These are phyloP conservation scores for Halocynthia aurantium DNA, from an alignment of 23 tunicate genomes.

Conservation along the genomic window DNA sequence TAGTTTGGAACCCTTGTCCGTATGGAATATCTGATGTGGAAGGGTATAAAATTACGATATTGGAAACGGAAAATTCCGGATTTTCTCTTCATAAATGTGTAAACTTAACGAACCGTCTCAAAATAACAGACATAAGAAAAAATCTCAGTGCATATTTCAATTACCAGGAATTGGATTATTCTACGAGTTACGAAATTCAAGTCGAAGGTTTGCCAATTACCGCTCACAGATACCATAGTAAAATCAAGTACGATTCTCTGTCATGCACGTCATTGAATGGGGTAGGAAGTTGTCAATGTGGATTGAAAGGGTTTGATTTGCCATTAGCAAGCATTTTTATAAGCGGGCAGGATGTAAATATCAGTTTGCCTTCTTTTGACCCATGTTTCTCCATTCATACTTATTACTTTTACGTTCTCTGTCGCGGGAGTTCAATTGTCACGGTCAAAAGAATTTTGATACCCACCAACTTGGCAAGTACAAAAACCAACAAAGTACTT, in stretches of 20 bases:
- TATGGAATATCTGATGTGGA: slow-evolving; percentile 2
- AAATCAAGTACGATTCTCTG: background rate
- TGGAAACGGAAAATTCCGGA: background rate
- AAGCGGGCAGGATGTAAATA: background rate
- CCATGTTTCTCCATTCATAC: slow-evolving; percentile 4
- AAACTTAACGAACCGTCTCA: background rate
- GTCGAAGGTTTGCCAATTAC: slow-evolving; percentile 15
- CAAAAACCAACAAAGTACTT: background rate
- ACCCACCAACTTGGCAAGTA: background rate
- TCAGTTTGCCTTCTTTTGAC: background rate
- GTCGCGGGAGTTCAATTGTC: background rate
- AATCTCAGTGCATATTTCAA: background rate
- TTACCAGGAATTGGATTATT: slow-evolving; percentile 12
- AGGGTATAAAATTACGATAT: background rate
- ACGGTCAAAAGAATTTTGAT: background rate
- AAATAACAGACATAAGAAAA: background rate
- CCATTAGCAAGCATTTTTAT: background rate
- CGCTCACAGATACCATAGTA: background rate
- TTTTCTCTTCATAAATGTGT: background rate
- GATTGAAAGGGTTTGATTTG: background rate
- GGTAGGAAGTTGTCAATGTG: slow-evolving; percentile 19
- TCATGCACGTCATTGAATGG: slow-evolving; percentile 18
- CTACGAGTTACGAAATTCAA: slow-evolving; percentile 2
- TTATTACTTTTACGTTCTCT: slow-evolving; percentile 1
- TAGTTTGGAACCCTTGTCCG: slow-evolving; percentile 7